Conservation (phyloP, 1,140 invertebrate species). For the Harpegnathos saltator region DNA sequence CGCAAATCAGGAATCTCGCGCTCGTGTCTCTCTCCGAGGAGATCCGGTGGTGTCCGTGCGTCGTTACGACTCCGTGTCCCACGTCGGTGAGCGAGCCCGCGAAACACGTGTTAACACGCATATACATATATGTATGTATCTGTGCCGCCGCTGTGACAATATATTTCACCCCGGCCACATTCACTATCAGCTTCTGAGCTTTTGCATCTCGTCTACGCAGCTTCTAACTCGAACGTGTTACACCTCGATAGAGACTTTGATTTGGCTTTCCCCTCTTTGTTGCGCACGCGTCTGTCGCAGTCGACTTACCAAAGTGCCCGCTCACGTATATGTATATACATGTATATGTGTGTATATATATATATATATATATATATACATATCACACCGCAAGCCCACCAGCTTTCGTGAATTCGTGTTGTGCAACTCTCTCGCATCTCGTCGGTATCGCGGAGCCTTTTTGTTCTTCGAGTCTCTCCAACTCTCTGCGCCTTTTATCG, state of each 20-base stretch:
- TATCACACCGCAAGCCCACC: conserved; percentile 58
- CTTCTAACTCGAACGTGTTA: conserved; percentile 77
- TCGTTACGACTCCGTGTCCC: conserved; percentile 40
- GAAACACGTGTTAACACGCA: conserved; percentile 47
- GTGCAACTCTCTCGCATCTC: conserved; percentile 38
- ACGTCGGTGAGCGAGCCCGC: conserved; percentile 36
- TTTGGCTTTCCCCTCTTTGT: conserved; percentile 79
- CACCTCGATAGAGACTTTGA: conserved; percentile 72
- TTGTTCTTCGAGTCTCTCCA: conserved; percentile 60
- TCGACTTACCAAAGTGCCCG: conserved; percentile 35
- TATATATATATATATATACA: no score
- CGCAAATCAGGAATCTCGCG: conserved; percentile 2
- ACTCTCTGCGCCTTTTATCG: conserved; percentile 50
- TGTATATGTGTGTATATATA: no score
- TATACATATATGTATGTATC: conserved; percentile 53
- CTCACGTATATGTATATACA: conserved; percentile 66
- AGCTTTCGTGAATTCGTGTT: conserved; percentile 57
- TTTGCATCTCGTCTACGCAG: conserved; percentile 82
- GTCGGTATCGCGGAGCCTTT: conserved; percentile 62
- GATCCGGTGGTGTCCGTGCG: conserved; percentile 36
- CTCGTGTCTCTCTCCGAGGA: not conserved
- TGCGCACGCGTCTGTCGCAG: conserved; percentile 66
- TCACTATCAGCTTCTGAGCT: conserved; percentile 81
- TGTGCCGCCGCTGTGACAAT: conserved; percentile 30
- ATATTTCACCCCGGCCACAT: conserved; percentile 43